Percentiles rank a stretch among this genome's conserved stretches.
Conservation (phyloP, 2,797 vertebrate genomes). For the Lophotriccus pileatus region DNA sequence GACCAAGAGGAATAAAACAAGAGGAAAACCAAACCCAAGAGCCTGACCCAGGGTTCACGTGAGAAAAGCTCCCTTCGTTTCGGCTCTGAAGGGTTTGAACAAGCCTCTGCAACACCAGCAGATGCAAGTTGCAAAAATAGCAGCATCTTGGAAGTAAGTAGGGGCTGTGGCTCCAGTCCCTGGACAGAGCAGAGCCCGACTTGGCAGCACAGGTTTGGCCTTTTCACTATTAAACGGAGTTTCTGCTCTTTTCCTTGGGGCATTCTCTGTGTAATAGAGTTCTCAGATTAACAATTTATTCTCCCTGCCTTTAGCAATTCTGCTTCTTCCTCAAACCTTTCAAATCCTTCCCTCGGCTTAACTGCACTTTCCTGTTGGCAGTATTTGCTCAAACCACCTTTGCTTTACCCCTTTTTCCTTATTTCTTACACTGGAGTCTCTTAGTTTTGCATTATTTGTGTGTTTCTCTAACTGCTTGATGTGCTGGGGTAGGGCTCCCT, state of each 20-base stretch:
- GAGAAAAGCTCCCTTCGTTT: not conserved
- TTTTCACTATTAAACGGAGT: slow-evolving; percentile 21
- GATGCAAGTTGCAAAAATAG: slow-evolving; percentile 21
- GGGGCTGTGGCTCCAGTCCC: not conserved
- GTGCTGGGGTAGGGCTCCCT: not conserved
- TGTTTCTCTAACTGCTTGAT: not conserved
- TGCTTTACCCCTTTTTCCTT: not conserved
- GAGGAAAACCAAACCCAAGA: not conserved
- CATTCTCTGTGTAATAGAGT: slow-evolving; percentile 2
- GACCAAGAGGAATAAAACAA: not conserved
- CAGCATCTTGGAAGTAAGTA: slow-evolving; percentile 29
- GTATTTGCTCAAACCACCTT: not conserved
- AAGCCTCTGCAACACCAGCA: slow-evolving; percentile 1
- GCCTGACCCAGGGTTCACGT: not conserved
- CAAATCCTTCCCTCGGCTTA: not conserved
- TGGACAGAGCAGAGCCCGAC: not conserved
- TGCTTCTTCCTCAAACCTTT: not conserved
- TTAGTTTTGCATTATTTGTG: not conserved
- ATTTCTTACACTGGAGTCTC: not conserved
- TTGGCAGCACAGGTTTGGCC: not conserved
- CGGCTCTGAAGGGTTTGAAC: not conserved
- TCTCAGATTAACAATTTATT: slow-evolving; percentile 5
- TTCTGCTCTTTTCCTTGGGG: slow-evolving; percentile 2
- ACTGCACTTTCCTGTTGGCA: not conserved
- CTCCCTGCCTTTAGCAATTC: not conserved